These are phyloP conservation scores for Panulirus ornatus DNA, from an alignment of 1,140 invertebrate genomes.

Conservation along the genomic window DNA sequence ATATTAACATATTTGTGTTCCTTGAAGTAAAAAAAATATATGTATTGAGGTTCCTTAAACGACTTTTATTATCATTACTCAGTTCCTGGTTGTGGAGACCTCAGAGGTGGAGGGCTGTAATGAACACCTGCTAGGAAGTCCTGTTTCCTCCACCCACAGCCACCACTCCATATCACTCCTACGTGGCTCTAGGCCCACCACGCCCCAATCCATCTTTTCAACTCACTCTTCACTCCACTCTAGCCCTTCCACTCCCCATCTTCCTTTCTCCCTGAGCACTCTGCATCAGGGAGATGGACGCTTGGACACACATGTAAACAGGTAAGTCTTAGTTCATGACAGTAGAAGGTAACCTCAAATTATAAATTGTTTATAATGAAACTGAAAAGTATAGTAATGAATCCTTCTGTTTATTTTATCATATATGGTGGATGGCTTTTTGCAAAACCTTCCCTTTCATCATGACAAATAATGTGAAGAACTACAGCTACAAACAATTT, in stretches of 20 bases:
- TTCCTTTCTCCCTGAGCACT: neutral
- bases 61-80: neutral
- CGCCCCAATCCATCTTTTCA: neutral
- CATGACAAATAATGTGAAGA: too few species aligned
- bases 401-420: too few species aligned
- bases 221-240: neutral
- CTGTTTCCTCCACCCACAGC: conserved; percentile 5
- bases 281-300: neutral
- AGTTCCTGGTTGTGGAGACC: conserved; percentile 41
- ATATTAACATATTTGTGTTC: too few species aligned
- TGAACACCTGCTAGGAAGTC: conserved; percentile 1
- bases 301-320: neutral
- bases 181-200: neutral
- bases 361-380: too few species aligned
- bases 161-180: conserved; percentile 48
- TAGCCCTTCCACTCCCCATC: neutral
- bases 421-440: too few species aligned
- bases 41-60: too few species aligned
- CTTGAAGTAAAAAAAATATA: too few species aligned
- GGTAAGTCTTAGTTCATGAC: neutral
- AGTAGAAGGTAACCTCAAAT: neutral
- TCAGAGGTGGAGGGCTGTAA: neutral
- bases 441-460: too few species aligned
- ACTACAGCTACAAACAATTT: too few species aligned
- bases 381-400: too few species aligned